These are phyloP conservation scores for Neodon shergylaensis DNA, from an alignment of 2,113 vertebrate genomes.

Conservation along the genomic window DNA sequence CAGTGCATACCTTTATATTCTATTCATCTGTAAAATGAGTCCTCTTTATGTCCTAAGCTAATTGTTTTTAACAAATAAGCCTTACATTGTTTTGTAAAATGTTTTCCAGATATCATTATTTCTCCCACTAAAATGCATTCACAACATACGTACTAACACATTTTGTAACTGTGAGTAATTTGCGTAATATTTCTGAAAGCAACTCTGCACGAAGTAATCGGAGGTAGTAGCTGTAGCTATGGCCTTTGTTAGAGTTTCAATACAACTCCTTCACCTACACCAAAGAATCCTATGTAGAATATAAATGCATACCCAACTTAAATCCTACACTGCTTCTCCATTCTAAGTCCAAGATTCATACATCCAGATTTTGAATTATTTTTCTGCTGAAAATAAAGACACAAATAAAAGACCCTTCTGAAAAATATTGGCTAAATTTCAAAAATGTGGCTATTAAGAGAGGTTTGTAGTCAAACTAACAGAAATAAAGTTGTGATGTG, in stretches of 20 bases:
- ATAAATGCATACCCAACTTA: neutral
- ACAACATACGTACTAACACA: accelerated
- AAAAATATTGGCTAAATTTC: constrained; percentile 19
- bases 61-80: constrained; percentile 21
- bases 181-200: neutral
- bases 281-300: neutral
- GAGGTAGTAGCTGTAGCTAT: neutral
- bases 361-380: neutral
- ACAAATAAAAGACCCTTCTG: neutral
- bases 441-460: neutral
- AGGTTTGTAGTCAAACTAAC: neutral
- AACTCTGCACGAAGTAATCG: neutral
- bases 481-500: neutral
- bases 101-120: neutral
- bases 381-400: neutral
- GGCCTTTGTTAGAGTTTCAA: neutral
- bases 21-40: neutral
- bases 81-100: neutral
- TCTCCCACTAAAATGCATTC: neutral
- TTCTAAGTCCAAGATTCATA: neutral
- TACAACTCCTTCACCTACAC: neutral
- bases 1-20: neutral
- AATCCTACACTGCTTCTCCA: neutral
- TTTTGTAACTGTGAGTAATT: neutral
- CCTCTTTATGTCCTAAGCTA: neutral